phyloP scores from a whole-genome alignment of 2,888 invertebrate species.

The Euclidia mi region DNA sequence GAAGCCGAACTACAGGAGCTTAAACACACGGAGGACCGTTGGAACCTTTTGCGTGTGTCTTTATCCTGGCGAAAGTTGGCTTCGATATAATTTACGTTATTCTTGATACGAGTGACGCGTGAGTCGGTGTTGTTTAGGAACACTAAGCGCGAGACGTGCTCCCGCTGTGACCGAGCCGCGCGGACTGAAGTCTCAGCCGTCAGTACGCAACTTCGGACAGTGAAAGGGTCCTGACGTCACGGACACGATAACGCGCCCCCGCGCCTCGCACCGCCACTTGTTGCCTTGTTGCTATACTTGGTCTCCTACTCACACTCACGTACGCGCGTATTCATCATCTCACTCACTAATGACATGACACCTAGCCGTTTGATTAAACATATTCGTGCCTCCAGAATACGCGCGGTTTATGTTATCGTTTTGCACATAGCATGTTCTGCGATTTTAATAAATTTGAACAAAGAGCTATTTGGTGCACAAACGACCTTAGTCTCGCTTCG shows the following conservation, averaged over 20 bases:
- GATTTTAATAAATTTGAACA: constrained; percentile 54
- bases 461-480: constrained; percentile 43
- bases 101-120: constrained; percentile 74
- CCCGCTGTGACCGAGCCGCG: constrained; percentile 88
- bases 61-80: constrained; percentile 60
- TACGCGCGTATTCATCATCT: constrained; percentile 68
- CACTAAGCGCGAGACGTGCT: constrained; percentile 82
- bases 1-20: constrained; percentile 45
- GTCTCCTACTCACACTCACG: constrained; percentile 63
- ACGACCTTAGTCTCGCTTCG: constrained; percentile 29
- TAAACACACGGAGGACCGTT: constrained; percentile 77
- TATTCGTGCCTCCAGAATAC: constrained; percentile 64
- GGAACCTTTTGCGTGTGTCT: constrained; percentile 77
- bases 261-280: constrained; percentile 73
- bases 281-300: constrained; percentile 87
- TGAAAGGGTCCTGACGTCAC: constrained; percentile 91
- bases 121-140: constrained; percentile 73
- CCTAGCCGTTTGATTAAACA: constrained; percentile 68
- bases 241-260: constrained; percentile 83
- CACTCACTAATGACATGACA: constrained; percentile 74
- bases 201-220: constrained; percentile 76
- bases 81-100: constrained; percentile 61
- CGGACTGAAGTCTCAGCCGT: constrained; percentile 76
- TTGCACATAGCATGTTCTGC: constrained; percentile 60
- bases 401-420: constrained; percentile 59